Base-by-base conservation (phyloP, 2,797 vertebrate genomes). In the Rhinophrynus dorsalis region DNA sequence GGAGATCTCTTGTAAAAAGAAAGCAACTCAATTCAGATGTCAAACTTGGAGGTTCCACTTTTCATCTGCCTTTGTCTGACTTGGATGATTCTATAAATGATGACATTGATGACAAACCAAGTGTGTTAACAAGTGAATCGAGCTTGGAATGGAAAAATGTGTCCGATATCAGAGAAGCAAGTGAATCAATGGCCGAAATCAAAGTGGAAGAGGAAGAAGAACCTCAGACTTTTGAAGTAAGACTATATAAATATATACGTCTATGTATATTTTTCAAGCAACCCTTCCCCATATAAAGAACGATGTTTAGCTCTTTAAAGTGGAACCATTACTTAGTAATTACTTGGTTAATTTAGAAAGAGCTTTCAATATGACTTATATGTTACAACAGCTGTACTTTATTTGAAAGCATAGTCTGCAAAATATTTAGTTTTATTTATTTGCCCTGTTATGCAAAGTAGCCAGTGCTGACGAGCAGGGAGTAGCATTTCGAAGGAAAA, bases 101-200 rank as follows among this genome's bases (percentile, higher is more conserved):
- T 57, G 93, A 96, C 55, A 91, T 93, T 74, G 91, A 94, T 67
- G 90, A 94, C 40, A 94, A 96, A 86, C 90, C 95, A 65, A 86
- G 81, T 0, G 87, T 88, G 45, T 93, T 96, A 79, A 81, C 90
- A 30, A 94, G 89, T 80, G 94, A 96, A 30, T 82, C 87, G 27
- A 88, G 88, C 79, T 94, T 94, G 52, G 93, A 96, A 58, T 98
- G 95, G 94, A 91, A 93, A 3, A 96, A 94, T 83, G 90, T 93
- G 78, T 80, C 83, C 3, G 90, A 92, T 67, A 91, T 96, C 55
- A 84, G 90, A 55, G 94, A 96, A 81, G 88, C 87, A 0, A 88
- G 87, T 27, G 91, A 91, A 72, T 84, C 83, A 15, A 83, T 90
- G 59, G 87, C 88, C 0, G 90, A 92, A 71, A 88, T 96, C 72